A percentile compares a stretch with the other conserved stretches of the same genome.
Evolutionary conservation across 2,888 invertebrate genomes (phyloP).

Genomic region (Aricia artaxerxes): DNA sequence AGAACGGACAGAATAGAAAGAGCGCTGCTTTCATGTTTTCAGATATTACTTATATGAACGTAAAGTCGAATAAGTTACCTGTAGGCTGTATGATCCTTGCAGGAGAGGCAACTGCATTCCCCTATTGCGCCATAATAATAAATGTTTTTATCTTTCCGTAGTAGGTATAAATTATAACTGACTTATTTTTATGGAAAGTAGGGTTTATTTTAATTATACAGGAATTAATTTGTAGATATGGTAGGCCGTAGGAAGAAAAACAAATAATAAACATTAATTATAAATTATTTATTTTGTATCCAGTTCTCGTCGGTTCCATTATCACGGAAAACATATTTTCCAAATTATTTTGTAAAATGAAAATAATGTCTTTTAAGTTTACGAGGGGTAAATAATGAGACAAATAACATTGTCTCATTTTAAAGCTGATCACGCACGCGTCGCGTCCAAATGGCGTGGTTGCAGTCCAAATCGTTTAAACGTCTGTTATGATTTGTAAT

Average conservation of each 20-base stretch:
- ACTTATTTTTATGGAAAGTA: neutral
- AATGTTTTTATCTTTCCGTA: too few relatives aligned
- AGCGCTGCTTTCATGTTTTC: too few relatives aligned
- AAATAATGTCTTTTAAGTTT: neutral
- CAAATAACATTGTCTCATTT: neutral
- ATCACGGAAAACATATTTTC: neutral
- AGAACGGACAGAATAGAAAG: too few relatives aligned
- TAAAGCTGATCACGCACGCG: neutral
- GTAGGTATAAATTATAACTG: too few relatives aligned
- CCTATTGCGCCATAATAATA: too few relatives aligned
- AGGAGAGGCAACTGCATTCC: too few relatives aligned
- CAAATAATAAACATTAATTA: neutral
- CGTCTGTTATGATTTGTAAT: too few relatives aligned
- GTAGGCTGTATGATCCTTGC: too few relatives aligned
- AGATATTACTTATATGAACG: too few relatives aligned
- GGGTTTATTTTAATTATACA: neutral
- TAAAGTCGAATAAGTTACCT: too few relatives aligned
- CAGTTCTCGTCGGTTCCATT: constrained; percentile 7
- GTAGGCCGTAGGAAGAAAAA: neutral
- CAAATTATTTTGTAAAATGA: neutral
- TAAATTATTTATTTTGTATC: neutral
- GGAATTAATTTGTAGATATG: neutral
- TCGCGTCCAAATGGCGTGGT: neutral
- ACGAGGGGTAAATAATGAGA: neutral
- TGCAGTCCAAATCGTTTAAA: neutral